Evolutionary conservation across 2,888 invertebrate species (phyloP), one percentile per base, ranked within the genome.

Genomic region (Linnaemya tessellans): DNA sequence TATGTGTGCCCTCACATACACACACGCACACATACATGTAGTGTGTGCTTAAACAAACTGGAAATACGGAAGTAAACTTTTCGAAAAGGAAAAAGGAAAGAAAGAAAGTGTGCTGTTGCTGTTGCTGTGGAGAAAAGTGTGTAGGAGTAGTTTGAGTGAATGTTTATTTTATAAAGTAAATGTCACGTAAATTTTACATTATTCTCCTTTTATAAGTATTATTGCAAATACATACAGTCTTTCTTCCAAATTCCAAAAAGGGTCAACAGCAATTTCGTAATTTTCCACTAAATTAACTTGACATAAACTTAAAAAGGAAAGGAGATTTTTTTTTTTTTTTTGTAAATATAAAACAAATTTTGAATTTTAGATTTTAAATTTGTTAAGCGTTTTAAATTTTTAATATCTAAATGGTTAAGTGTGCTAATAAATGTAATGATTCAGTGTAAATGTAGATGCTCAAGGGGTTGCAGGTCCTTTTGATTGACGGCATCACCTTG

Each of bases 241-340:
- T 22, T 8, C 25, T 46, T 70, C 10, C 41, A 41, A 38, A 41
- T 11, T 10, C 38, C 3, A 67, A 78, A 81, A 85, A 82, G 82
- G 87, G 87, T 84, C 88, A 87, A 87, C 86, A 83, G 75, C 79
- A 87, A 80, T 86, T 87, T 86, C 65, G 80, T 83, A 84, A 88
- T 88, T 88, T 87, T 88, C 87, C 88, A 87, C 86, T 88, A 87
- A 86, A 87, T 88, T 88, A 86, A 78, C 87, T 85, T 85, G 85
- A 85, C 85, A 85, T 82, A 71, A 80, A 80, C 74, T 79, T 77
- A 62, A 49, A 65, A 56, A 56, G 11, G 46, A 60, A 64, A 18
- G 22, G 43, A 70, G 65, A 30, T 15, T 35, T 25, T 60, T 51
- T 30, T n/a, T n/a, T n/a, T n/a, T n/a, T n/a, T n/a, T n/a, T n/a